Base-by-base conservation (phyloP, 1,140 invertebrate genomes). In the Zaprionus capensis region DNA sequence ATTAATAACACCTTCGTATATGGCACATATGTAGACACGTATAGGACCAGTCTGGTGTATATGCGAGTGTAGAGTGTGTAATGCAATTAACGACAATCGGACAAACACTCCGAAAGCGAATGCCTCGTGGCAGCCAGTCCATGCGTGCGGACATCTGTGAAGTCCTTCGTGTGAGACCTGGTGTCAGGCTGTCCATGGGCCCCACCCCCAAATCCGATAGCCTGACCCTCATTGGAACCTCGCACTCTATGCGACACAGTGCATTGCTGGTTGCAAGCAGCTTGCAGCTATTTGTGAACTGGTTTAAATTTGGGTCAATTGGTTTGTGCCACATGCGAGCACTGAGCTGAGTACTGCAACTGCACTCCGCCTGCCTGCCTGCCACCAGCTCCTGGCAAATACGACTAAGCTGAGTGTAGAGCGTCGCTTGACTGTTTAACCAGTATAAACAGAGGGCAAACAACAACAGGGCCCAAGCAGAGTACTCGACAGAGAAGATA, bases 301-400 rank as follows among this genome's bases (percentile, higher is more conserved):
- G 81, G 72, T 80, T 90, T 90, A 90, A 82, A 85, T 90, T 90
- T 90, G 81, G 85, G 85, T 85, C 85, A 80, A 90, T 90, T 85
- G 85, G 85, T 81, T 85, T 76, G 78, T 72, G 78, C 76, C 85
- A 75, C 81, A 90, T 85, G 62, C 57, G 53, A 74, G 41, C 67
- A 49, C 34, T 55, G 61, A 88, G 81, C 57, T 55, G 53, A 74
- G 41, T 73, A 63, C 41, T 62, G 56, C 62, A 76, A 64, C 57
- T 69, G 9, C 46, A 51, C 22, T 67, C 41, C 20, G 38, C 38
- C 38, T 41, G 38, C 38, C 36, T 7, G 41, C n/a, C 41, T 46
- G 41, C 6, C 41, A 46, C n/a, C 26, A 67, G 56, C 64, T 67
- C 15, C 64, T 28, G 51, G 51, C 49, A 65, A 65, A 55, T 55